Conservation (phyloP, 2,113 vertebrate genomes). For the Megaceryle torquata region DNA sequence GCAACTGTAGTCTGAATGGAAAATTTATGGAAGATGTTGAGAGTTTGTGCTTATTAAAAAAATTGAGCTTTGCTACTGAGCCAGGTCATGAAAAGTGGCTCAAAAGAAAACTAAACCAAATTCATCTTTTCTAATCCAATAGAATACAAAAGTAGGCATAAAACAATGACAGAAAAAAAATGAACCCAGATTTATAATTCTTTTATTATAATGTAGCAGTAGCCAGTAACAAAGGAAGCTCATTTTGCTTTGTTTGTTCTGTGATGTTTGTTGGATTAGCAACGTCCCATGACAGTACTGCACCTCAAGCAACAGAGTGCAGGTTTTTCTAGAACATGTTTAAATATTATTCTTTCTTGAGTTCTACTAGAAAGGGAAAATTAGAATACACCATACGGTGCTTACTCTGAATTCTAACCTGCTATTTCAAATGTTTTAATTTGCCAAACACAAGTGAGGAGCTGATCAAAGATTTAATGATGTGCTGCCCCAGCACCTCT, state of each 20-base stretch:
- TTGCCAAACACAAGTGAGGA: not conserved
- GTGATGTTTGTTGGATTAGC: not conserved
- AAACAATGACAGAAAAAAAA: conserved; percentile 1
- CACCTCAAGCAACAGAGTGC: not conserved
- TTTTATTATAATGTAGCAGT: not conserved
- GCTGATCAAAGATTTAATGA: not conserved
- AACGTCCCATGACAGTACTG: not conserved
- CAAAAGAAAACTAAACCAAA: conserved; percentile 19
- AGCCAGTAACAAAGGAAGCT: conserved; percentile 26
- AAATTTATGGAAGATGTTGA: conserved; percentile 3
- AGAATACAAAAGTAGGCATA: conserved; percentile 11
- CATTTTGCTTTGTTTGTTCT: not conserved
- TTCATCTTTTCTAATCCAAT: conserved; percentile 9
- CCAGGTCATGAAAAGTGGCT: conserved; percentile 3
- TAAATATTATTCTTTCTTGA: not conserved
- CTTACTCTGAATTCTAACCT: not conserved
- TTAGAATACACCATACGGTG: not conserved
- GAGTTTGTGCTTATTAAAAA: not conserved
- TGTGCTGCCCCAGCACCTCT: not conserved
- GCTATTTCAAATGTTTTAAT: not conserved
- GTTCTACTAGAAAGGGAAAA: not conserved
- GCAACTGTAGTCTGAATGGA: conserved; percentile 9
- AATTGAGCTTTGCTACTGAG: not conserved
- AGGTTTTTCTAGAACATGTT: not conserved
- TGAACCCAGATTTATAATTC: not conserved